Evolutionary conservation across 2,113 vertebrate genomes (phyloP), one percentile per base, ranked within the genome.

Genomic region (Alosa alosa): DNA sequence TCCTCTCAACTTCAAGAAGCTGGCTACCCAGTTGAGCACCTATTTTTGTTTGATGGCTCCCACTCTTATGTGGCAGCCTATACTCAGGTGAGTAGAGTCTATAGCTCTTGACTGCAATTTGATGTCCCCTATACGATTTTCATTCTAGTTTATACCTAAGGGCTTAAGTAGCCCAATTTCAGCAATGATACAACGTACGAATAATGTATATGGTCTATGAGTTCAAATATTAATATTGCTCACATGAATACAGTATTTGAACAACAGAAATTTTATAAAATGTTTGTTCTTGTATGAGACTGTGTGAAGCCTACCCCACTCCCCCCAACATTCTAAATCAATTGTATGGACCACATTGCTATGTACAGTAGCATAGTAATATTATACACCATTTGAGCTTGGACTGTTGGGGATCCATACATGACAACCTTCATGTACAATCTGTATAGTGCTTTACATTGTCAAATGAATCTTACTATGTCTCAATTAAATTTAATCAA

Each of bases 41-140:
- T 99, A 6, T 97, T 99, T 87, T 93, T 99, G 82, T 95, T 99
- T 0, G 98, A 99, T 4, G 98, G 98, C 1, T 99, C 98, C 0
- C 98, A 97, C 91, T 94, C 96, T 6, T 99, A 96, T 0, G 98
- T 99, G 88, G 95, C 98, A 75, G 98, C 98, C 0, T 97, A 99
- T 87, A 99, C 97, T 1, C 96, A 98, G 96, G 98, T 99, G 84
- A 93, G 93, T 18, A 81, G 39, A 78, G 47, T 44, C 68, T 22
- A 22, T 60, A 18, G 55, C 55, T 60, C 18, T 18, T 60, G 55
- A 60, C 4, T 22, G 4, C 20, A 60, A 20, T 60, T 60, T 18
- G 20, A 4, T 6, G 18, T 22, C 4, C 18, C 55, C 20, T 5
- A 55, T 18, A 17, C 18, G 6, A 6, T 60, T 60, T 18, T 20